Conservation (phyloP, 2,113 vertebrate species). For the Eidolon helvum region DNA sequence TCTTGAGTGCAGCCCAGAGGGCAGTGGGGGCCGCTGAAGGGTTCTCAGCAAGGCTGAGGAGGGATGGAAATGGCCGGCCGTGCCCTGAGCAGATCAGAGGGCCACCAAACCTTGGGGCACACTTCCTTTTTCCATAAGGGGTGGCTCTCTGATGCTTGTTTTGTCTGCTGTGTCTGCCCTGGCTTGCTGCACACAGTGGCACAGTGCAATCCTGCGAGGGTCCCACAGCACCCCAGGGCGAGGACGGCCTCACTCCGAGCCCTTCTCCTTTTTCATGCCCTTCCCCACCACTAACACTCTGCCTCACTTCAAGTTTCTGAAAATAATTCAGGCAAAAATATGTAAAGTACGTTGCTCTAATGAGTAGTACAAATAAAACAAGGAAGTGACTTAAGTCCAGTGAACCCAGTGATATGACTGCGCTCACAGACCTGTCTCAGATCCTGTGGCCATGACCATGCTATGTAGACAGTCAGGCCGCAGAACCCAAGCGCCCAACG, state of each 20-base stretch:
- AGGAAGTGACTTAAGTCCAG: neutral
- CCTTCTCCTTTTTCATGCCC: neutral
- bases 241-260: neutral
- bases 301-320: neutral
- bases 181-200: neutral
- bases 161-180: neutral
- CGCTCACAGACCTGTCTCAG: neutral
- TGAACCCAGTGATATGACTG: neutral
- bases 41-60: neutral
- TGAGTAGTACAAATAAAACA: neutral
- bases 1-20: neutral
- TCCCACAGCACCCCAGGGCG: neutral
- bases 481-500: neutral
- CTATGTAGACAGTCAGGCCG: accelerated
- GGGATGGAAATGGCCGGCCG: neutral
- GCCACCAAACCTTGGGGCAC: neutral
- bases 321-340: neutral
- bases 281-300: neutral
- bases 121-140: neutral
- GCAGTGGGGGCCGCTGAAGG: neutral
- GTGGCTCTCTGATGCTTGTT: neutral
- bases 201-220: neutral
- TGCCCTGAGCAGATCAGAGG: neutral
- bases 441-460: accelerated
- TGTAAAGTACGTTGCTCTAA: neutral